phyloP scores from a whole-genome alignment of 2,888 invertebrate species.

The Drosophila cognata region DNA sequence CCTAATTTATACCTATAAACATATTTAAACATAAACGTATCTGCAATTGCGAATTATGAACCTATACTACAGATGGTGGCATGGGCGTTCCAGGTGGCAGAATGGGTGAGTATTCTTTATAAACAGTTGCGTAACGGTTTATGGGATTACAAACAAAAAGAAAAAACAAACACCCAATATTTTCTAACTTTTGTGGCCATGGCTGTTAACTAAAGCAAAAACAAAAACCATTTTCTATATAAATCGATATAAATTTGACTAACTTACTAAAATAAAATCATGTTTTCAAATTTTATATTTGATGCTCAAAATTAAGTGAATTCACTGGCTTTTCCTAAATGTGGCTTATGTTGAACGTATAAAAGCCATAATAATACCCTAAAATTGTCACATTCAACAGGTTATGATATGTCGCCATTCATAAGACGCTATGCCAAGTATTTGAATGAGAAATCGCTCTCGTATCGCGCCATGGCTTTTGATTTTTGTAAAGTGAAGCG shows the following conservation, averaged over 20 bases:
- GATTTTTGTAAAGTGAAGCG: constrained; percentile 99
- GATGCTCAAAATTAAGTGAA: constrained; percentile 41
- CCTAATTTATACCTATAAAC: constrained; percentile 26
- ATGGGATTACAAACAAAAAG: constrained; percentile 32
- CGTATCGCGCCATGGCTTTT: constrained; percentile 99
- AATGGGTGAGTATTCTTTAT: constrained; percentile 83
- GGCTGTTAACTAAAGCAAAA: constrained; percentile 40
- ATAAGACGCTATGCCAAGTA: constrained; percentile 99
- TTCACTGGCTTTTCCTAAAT: constrained; percentile 26
- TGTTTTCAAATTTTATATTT: constrained; percentile 38
- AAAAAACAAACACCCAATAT: constrained; percentile 5
- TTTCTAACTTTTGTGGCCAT: constrained; percentile 25
- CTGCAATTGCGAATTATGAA: constrained; percentile 57
- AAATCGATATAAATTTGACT: constrained; percentile 43
- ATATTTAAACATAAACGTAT: constrained; percentile 33
- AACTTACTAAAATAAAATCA: constrained; percentile 27
- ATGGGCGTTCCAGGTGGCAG: constrained; percentile 84
- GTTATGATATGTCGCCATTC: constrained; percentile 99
- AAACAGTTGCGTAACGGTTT: constrained; percentile 37
- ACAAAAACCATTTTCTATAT: constrained; percentile 2
- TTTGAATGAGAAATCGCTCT: constrained; percentile 99
- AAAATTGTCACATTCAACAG: constrained; percentile 85
- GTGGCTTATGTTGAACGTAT: constrained; percentile 14
- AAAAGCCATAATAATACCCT: constrained; percentile 19
- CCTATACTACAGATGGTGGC: constrained; percentile 82